phyloP scores from a whole-genome alignment of 2,797 vertebrate species.

The Rhinogobio ventralis region DNA sequence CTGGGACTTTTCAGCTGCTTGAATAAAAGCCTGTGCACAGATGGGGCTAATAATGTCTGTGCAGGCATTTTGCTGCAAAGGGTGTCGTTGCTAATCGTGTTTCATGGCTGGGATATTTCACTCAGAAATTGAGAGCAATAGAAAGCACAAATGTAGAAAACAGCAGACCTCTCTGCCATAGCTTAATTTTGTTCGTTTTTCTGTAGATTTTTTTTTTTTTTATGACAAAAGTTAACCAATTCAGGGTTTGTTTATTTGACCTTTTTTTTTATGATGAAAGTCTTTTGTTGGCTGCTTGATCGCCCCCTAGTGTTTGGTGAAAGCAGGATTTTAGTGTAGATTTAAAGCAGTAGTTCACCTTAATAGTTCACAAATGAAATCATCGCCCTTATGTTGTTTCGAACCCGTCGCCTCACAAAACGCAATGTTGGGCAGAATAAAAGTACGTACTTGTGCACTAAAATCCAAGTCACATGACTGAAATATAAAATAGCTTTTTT shows the following conservation, averaged over 20 bases:
- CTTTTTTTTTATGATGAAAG: not conserved
- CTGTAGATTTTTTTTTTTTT: not conserved
- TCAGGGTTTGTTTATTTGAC: not conserved
- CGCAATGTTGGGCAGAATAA: not conserved
- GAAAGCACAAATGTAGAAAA: not conserved
- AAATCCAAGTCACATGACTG: not conserved
- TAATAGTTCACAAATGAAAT: not conserved
- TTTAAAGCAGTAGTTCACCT: not conserved
- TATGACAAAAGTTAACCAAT: not conserved
- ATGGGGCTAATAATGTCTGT: slow-evolving; percentile 9
- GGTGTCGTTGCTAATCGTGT: not conserved
- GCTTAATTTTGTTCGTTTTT: not conserved
- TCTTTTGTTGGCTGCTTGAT: not conserved
- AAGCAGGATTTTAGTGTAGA: slow-evolving; percentile 1
- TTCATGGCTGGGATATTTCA: not conserved
- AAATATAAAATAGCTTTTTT: not conserved
- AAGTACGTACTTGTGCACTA: not conserved
- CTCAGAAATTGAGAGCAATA: not conserved
- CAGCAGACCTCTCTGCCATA: not conserved
- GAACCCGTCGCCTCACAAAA: not conserved
- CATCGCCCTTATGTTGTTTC: not conserved
- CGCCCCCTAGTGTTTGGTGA: slow-evolving; percentile 61
- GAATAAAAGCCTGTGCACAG: slow-evolving; percentile 65
- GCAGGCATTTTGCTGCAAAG: not conserved
- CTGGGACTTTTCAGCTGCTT: slow-evolving; percentile 64